Percentiles rank a stretch among this genome's conserved stretches.
Evolutionary conservation across 2,113 vertebrate genomes (phyloP).

Genomic region (Protomyctophum bolini): DNA sequence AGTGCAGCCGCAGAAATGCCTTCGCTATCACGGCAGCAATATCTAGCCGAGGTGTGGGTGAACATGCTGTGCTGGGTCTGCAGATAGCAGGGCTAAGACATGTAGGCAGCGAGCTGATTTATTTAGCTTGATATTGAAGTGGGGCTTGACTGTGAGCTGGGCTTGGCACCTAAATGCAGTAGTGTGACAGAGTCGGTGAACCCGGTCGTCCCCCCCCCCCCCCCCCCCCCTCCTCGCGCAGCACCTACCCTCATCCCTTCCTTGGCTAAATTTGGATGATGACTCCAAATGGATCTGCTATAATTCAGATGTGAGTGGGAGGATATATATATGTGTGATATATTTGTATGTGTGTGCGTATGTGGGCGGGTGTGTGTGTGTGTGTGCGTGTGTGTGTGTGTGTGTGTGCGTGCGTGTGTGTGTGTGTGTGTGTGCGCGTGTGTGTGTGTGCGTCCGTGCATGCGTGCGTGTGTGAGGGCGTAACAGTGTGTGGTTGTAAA

Average conservation of each 20-base stretch:
- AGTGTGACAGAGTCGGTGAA: slow-evolving; percentile 71
- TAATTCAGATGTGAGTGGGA: slow-evolving; percentile 73
- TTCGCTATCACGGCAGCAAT: slow-evolving; percentile 70
- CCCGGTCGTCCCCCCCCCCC: slow-evolving; percentile 20
- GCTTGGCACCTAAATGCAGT: slow-evolving; percentile 78
- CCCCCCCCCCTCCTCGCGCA: slow-evolving; percentile 18
- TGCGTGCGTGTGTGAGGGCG: slow-evolving; percentile 4
- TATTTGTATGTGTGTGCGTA: slow-evolving; percentile 20
- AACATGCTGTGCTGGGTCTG: slow-evolving; percentile 78
- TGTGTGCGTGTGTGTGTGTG: slow-evolving; percentile 27
- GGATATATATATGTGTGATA: slow-evolving; percentile 63
- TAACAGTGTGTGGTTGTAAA: slow-evolving; percentile 58
- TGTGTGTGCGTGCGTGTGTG: slow-evolving; percentile 20
- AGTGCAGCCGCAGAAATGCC: slow-evolving; percentile 68
- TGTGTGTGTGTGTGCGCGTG: background rate
- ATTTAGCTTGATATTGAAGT: slow-evolving; percentile 88
- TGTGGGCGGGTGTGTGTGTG: background rate
- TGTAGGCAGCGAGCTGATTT: slow-evolving; percentile 82
- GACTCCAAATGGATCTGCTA: slow-evolving; percentile 82
- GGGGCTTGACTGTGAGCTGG: slow-evolving; percentile 75
- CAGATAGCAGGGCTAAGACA: slow-evolving; percentile 75
- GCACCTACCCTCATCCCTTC: slow-evolving; percentile 51
- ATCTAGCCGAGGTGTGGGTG: slow-evolving; percentile 81
- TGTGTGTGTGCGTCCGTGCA: slow-evolving; percentile 2
- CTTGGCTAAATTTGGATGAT: slow-evolving; percentile 80